phyloP scores from a whole-genome alignment of 2,797 vertebrate species.

The Eremophila alpestris region DNA sequence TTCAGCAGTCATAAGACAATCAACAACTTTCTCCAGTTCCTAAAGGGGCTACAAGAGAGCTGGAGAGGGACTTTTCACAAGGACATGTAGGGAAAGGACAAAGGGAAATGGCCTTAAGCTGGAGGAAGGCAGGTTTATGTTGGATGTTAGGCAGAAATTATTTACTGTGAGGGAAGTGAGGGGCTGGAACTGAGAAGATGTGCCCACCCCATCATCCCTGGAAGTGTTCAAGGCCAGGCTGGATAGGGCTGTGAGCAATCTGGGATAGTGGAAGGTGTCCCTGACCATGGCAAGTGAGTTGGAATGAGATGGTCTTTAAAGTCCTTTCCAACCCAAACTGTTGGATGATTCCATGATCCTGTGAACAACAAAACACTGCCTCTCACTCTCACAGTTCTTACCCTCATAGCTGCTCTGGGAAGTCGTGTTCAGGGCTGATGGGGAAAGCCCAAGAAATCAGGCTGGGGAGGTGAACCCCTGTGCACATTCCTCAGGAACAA shows the following conservation, averaged over 20 bases:
- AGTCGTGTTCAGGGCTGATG: accelerated
- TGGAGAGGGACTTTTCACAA: neutral
- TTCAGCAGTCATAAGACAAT: neutral
- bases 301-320: neutral
- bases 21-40: neutral
- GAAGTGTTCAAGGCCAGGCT: neutral
- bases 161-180: neutral
- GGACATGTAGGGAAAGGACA: neutral
- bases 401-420: accelerated
- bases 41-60: neutral
- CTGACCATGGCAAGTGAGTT: neutral
- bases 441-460: neutral
- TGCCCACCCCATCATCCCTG: neutral
- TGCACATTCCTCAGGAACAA: neutral
- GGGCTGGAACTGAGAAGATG: neutral
- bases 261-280: neutral
- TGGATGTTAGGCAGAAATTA: neutral
- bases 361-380: neutral
- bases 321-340: neutral
- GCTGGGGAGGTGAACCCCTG: neutral
- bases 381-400: neutral
- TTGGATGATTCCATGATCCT: neutral
- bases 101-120: neutral
- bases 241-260: neutral
- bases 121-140: neutral